phyloP scores from a whole-genome alignment of 1,140 invertebrate genomes.

The Argopecten irradians region DNA sequence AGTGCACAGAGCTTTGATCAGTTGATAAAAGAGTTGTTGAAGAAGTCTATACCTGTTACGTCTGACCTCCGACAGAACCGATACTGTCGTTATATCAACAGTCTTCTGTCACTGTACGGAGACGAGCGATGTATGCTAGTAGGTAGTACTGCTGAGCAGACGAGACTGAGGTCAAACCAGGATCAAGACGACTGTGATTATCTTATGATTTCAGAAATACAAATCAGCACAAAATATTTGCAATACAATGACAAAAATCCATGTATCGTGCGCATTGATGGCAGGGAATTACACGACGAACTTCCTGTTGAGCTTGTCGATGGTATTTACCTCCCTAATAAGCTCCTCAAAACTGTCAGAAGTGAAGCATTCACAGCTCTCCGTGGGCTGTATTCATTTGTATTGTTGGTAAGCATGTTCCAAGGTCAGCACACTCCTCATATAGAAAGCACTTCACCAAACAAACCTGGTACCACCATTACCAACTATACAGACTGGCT shows the following conservation, averaged over 20 bases:
- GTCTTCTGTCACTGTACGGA: slow-evolving; percentile 34
- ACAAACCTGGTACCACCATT: slow-evolving; percentile 32
- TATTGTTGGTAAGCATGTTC: not conserved
- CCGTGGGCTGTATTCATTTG: not conserved
- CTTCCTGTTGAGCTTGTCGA: slow-evolving; percentile 29
- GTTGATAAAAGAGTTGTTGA: not conserved
- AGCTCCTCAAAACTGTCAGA: slow-evolving; percentile 20
- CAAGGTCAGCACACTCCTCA: slow-evolving; percentile 29
- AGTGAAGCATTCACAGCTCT: slow-evolving; percentile 28
- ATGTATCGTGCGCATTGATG: slow-evolving; percentile 33
- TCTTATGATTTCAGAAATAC: slow-evolving; percentile 32
- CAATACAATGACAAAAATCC: slow-evolving; percentile 27
- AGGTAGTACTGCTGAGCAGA: slow-evolving; percentile 36
- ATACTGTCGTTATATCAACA: slow-evolving; percentile 32
- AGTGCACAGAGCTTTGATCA: not conserved
- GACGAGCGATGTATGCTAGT: slow-evolving; percentile 30
- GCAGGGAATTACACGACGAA: not conserved
- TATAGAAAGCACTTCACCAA: not conserved
- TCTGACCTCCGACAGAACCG: slow-evolving; percentile 41
- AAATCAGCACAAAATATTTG: slow-evolving; percentile 24
- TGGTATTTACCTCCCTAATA: slow-evolving; percentile 34
- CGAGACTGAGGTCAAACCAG: slow-evolving; percentile 2
- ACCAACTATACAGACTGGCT: slow-evolving; percentile 10
- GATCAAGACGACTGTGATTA: slow-evolving; percentile 42
- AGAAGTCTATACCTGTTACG: slow-evolving; percentile 13